Evolutionary conservation across 2,113 vertebrate genomes (phyloP), one percentile per base, ranked within the genome.

Genomic region (Hippocampus guttulatus): DNA sequence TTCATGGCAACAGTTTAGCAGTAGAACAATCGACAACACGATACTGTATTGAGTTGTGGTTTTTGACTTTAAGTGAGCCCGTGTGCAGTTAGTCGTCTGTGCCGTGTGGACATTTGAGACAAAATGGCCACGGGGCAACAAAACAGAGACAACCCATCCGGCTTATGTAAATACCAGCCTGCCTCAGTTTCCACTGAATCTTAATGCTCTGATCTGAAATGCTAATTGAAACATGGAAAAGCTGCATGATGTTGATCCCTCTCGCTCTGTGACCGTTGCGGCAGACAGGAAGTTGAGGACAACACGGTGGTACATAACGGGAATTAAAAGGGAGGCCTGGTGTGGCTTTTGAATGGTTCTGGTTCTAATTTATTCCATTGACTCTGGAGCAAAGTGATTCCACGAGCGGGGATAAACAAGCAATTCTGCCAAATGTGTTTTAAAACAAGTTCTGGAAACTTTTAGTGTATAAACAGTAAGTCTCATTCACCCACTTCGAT

Each of bases 91-190:
- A 8, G 52, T 23, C 9, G 79, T 77, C 81, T 82, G 65, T 71
- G 62, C 62, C 14, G 68, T 79, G 78, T 77, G 85, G 82, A 88
- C 88, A 85, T 88, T 87, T 89, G 73, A 85, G 87, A 85, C 86
- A 81, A 87, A 65, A 89, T 83, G 70, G 78, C 88, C 79, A 16
- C 11, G 25, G 85, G 67, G 88, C 83, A 72, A 75, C 68, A 67
- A 75, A 86, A 78, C 79, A 84, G 79, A 85, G 82, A 85, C 85
- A 81, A 79, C 87, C 84, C 79, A 79, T 88, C 84, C 81, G 89
- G 85, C 86, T 91, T 87, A 91, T 90, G 90, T 88, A 88, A 91
- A 90, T 88, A 87, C 79, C 69, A 77, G 82, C 85, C 82, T 86
- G 86, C 75, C 79, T 75, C 43, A 84, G 80, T 77, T 87, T 76